These are phyloP conservation scores for Apodemia duryi DNA, from an alignment of 2,888 invertebrate genomes.

Conservation along the genomic window DNA sequence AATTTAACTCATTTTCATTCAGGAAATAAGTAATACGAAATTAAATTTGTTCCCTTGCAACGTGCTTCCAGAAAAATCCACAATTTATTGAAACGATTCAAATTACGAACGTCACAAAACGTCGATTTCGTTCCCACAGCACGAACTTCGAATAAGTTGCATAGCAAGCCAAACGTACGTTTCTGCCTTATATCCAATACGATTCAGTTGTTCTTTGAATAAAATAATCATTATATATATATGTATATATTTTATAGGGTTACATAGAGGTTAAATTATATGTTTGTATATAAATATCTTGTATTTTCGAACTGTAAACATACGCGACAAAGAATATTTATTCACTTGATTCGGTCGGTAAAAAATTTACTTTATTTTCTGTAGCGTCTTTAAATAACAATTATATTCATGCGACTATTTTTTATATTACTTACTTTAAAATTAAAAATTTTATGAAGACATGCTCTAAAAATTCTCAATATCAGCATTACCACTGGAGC, in stretches of 20 bases:
- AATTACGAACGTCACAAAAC: slow-evolving; percentile 11
- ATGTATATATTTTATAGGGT: too few relatives aligned
- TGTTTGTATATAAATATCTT: not conserved
- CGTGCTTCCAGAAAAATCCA: not conserved
- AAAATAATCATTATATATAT: slow-evolving; percentile 14
- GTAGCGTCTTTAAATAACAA: too few relatives aligned
- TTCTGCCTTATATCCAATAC: not conserved
- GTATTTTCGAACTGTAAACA: too few relatives aligned
- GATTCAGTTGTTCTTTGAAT: slow-evolving; percentile 10
- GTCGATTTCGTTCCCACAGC: slow-evolving; percentile 11
- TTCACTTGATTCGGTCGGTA: too few relatives aligned
- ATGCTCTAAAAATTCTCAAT: too few relatives aligned
- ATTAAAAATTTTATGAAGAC: too few relatives aligned
- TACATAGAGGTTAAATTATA: too few relatives aligned
- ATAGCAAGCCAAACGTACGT: slow-evolving; percentile 6
- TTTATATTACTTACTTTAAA: too few relatives aligned
- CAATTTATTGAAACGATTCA: slow-evolving; percentile 13
- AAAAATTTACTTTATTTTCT: too few relatives aligned
- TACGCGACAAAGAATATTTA: too few relatives aligned
- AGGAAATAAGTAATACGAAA: not conserved
- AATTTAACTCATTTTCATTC: not conserved
- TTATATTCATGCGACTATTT: too few relatives aligned
- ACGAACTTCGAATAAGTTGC: slow-evolving; percentile 13
- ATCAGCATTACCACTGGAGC: too few relatives aligned
- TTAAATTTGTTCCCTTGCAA: slow-evolving; percentile 3